A percentile compares a stretch with the other conserved stretches of the same genome.
These are phyloP conservation scores for Xestoiulus laeticollis DNA, from an alignment of 2,888 invertebrate species.

Conservation along the genomic window DNA sequence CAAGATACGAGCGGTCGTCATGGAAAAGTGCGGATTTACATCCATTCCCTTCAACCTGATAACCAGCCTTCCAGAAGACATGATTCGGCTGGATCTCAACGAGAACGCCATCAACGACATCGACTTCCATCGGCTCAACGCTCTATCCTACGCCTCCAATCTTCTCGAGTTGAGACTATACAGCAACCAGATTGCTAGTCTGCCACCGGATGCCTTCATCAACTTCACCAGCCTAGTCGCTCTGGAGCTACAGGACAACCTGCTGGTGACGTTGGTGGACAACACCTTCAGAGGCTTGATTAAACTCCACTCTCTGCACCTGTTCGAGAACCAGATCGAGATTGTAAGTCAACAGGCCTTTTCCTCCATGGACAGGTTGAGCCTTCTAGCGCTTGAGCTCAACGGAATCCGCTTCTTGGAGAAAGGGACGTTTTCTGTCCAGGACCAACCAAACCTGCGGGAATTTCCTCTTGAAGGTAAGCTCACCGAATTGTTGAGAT, in stretches of 20 bases:
- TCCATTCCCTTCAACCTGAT: conserved; percentile 7
- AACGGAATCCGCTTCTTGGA: neutral
- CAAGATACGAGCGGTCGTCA: neutral
- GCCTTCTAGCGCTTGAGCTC: neutral
- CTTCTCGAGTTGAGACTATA: neutral
- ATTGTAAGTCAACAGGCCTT: neutral
- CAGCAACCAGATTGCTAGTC: neutral
- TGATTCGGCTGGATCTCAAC: neutral
- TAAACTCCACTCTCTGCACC: neutral
- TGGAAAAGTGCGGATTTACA: neutral
- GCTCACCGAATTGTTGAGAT: neutral
- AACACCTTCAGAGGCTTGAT: conserved; percentile 40
- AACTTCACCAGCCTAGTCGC: neutral
- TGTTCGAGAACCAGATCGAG: neutral
- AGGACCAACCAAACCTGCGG: neutral
- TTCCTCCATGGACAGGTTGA: neutral
- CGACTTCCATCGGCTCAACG: neutral
- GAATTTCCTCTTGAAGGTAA: conserved; percentile 41
- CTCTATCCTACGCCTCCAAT: neutral
- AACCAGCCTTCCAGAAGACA: neutral
- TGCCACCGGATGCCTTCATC: neutral
- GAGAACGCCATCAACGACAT: conserved; percentile 25
- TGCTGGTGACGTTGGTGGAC: neutral
- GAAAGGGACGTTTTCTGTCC: neutral
- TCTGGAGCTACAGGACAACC: conserved; percentile 14